Percentiles rank a stretch among this genome's conserved stretches.
Evolutionary conservation across 2,113 vertebrate genomes (phyloP).

Genomic region (Lepisosteus osseus): DNA sequence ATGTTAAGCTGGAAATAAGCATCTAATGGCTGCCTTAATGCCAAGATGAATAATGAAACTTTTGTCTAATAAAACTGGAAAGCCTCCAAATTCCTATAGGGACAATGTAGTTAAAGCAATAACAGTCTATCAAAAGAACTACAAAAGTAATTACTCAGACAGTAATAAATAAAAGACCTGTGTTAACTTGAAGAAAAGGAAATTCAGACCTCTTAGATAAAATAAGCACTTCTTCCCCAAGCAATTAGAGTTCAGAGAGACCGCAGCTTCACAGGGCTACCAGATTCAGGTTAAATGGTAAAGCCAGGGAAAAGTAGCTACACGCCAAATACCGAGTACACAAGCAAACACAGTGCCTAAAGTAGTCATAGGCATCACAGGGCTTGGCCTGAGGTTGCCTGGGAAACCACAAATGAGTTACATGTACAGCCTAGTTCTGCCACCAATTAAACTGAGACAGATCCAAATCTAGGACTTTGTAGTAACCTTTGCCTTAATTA

Average conservation of each 20-base stretch:
- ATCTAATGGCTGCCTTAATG: conserved; percentile 26
- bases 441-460: too few species aligned
- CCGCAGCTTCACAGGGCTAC: neutral
- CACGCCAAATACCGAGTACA: too few species aligned
- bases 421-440: too few species aligned
- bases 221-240: conserved; percentile 37
- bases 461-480: too few species aligned
- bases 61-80: conserved; percentile 73
- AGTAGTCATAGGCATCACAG: too few species aligned
- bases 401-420: too few species aligned
- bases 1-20: conserved; percentile 18
- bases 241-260: conserved; percentile 18
- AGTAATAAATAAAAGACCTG: conserved; percentile 64
- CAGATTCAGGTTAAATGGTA: neutral
- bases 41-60: conserved; percentile 36
- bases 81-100: conserved; percentile 67
- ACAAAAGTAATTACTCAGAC: conserved; percentile 67
- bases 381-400: too few species aligned
- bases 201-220: conserved; percentile 23
- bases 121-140: conserved; percentile 70
- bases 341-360: too few species aligned
- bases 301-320: too few species aligned
- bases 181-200: conserved; percentile 52
- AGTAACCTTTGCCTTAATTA: too few species aligned
- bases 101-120: conserved; percentile 60